Base-by-base conservation (phyloP, 2,888 invertebrate genomes). In the Tanytarsus gracilentus region DNA sequence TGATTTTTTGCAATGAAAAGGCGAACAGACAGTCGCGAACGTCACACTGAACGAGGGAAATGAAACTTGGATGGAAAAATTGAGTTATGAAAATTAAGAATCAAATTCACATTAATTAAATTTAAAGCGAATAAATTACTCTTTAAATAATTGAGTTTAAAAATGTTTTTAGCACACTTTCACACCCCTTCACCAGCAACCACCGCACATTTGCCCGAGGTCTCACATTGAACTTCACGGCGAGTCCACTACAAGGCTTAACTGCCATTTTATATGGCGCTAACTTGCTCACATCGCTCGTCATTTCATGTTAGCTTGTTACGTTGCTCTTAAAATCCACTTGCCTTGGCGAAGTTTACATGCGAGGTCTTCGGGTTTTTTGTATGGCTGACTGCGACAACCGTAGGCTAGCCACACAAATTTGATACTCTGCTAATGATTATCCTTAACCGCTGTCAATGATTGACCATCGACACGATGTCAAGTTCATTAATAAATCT, bases 301-400 rank as follows among this genome's bases (percentile, higher is more conserved):
- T 9, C 14, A 11, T 29, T 58, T 58, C 48, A 58, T 58, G 58
- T 48, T 25, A 18, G 44, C 58, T 25, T 39, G 29, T 23, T 55
- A 58, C n/a, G 58, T 58, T 58, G 58, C 58, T 58, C 58, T 58
- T 58, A 58, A 58, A 56, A 58, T 58, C 48, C 44, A 58, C 58
- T 58, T 58, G 58, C 58, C 58, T 58, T 58, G 58, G 25, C 55
- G 55, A 58, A 40, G 58, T 58, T 44, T 40, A 58, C 26, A 40
- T 16, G 29, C 58, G 58, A 44, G 58, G 48, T 58, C 58, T 48
- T 16, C 21, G 16, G 44, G 26, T 16, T 51, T 23, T 27, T 26
- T 14, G 25, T 18, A 7, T 16, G 40, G 33, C n/a, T n/a, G n/a
- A n/a, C n/a, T n/a, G n/a, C n/a, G n/a, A 36, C 36, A 11, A 36